phyloP scores from a whole-genome alignment of 2,888 invertebrate species.

The Drepana falcataria region DNA sequence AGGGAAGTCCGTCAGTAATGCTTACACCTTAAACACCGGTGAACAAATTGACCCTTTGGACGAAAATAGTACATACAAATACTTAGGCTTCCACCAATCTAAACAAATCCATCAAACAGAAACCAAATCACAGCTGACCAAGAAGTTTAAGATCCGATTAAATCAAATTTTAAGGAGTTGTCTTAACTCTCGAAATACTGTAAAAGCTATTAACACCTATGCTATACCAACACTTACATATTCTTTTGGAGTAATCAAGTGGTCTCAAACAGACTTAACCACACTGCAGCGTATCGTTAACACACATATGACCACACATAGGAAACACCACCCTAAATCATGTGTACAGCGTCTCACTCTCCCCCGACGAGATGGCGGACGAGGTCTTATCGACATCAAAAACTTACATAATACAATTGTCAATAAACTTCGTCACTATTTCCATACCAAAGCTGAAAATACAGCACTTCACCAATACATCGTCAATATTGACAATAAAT shows the following conservation, averaged over 20 bases:
- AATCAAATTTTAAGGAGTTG: too few relatives aligned
- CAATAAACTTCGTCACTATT: conserved; percentile 10
- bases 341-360: conserved; percentile 14
- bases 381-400: conserved; percentile 15
- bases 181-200: conserved; percentile 10
- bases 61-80: conserved; percentile 4
- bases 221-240: conserved; percentile 19
- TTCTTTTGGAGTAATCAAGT: conserved; percentile 18
- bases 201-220: conserved; percentile 17
- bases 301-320: conserved; percentile 8
- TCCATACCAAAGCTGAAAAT: neutral
- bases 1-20: neutral
- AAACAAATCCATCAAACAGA: too few relatives aligned
- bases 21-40: neutral
- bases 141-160: too few relatives aligned
- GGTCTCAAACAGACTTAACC: conserved; percentile 14
- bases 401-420: conserved; percentile 17
- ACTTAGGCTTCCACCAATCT: conserved; percentile 5
- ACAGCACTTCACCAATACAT: neutral
- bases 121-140: too few relatives aligned
- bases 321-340: conserved; percentile 18
- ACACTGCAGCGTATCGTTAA: conserved; percentile 12
- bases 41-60: conserved; percentile 3
- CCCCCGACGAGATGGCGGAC: conserved; percentile 12
- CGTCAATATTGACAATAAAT: neutral